These are phyloP conservation scores for Hippolais icterina DNA, from an alignment of 2,113 vertebrate genomes.

Conservation along the genomic window DNA sequence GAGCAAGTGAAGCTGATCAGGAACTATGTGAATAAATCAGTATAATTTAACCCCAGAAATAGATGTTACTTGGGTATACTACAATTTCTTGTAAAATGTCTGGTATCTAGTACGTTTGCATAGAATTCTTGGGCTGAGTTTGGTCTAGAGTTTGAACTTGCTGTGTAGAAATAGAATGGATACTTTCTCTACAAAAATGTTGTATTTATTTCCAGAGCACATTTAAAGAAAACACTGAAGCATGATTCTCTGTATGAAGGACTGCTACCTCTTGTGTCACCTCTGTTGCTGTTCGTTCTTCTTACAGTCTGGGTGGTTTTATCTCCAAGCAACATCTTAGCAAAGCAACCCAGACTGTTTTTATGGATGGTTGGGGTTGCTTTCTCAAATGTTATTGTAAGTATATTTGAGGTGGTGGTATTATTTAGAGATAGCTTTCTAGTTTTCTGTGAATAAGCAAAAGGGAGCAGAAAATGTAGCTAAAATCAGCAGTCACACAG, in stretches of 20 bases:
- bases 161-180: not conserved
- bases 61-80: not conserved
- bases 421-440: not conserved
- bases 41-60: not conserved
- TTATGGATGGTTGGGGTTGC: constrained; percentile 59
- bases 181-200: not conserved
- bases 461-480: not conserved
- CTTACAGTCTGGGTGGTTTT: constrained; percentile 59
- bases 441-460: not conserved
- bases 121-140: not conserved
- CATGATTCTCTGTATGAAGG: constrained; percentile 56
- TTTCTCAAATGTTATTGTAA: constrained; percentile 67
- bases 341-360: constrained; percentile 57
- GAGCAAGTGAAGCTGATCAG: not conserved
- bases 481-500: not conserved
- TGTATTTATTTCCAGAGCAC: constrained; percentile 56
- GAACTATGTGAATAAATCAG: not conserved
- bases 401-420: not conserved
- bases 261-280: constrained; percentile 63
- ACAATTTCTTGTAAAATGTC: not conserved
- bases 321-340: constrained; percentile 48
- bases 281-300: constrained; percentile 45
- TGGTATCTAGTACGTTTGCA: not conserved
- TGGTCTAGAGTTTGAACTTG: not conserved
- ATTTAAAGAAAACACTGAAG: constrained; percentile 60